Conservation (phyloP, 2,888 invertebrate species). For the Eledone cirrhosa region DNA sequence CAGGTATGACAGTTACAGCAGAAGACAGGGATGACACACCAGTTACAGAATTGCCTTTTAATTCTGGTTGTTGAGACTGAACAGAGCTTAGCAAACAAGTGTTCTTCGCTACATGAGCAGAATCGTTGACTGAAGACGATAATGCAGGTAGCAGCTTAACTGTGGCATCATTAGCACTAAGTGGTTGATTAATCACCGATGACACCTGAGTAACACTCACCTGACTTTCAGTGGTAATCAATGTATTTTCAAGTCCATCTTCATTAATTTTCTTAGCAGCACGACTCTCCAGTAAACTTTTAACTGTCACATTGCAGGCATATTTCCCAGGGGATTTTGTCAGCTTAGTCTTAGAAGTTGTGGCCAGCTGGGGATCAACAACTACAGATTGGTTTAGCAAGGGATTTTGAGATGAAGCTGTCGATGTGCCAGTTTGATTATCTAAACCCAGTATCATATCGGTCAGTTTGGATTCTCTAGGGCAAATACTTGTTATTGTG, state of each 20-base stretch:
- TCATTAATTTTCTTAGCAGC: conserved; percentile 39
- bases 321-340: conserved; percentile 43
- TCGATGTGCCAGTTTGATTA: background rate
- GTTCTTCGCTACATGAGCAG: conserved; percentile 47
- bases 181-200: background rate
- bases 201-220: background rate
- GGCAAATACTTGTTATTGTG: background rate
- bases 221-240: background rate
- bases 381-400: background rate
- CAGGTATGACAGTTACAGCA: conserved; percentile 50
- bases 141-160: conserved; percentile 12
- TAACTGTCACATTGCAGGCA: conserved; percentile 61
- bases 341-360: background rate
- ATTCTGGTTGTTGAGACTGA: conserved; percentile 51
- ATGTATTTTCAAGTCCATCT: conserved; percentile 10
- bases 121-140: conserved; percentile 41
- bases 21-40: conserved; percentile 59
- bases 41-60: conserved; percentile 58
- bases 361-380: background rate
- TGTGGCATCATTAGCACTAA: conserved; percentile 15
- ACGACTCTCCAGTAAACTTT: conserved; percentile 57
- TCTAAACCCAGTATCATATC: background rate
- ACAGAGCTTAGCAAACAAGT: conserved; percentile 50
- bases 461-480: background rate
- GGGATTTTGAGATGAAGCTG: background rate